phyloP scores from a whole-genome alignment of 2,113 vertebrate genomes.

The Chrysemys picta region DNA sequence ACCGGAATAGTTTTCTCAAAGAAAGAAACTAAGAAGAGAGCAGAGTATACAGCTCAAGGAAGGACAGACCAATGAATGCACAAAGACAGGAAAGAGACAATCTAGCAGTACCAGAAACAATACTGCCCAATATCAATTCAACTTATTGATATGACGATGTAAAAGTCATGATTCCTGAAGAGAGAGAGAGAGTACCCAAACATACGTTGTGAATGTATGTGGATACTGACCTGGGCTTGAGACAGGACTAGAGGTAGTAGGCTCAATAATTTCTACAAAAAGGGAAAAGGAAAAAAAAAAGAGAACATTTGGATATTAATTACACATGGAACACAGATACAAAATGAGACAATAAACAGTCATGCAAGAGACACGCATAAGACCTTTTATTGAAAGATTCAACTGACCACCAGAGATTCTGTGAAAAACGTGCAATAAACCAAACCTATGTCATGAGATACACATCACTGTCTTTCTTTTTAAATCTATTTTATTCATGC shows the following conservation, averaged over 20 bases:
- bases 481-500: fast-evolving
- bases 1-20: not conserved
- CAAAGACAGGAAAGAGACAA: constrained; percentile 74
- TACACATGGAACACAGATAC: constrained; percentile 86
- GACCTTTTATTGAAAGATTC: not conserved
- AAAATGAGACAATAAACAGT: constrained; percentile 83
- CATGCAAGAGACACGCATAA: constrained; percentile 77
- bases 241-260: constrained; percentile 97
- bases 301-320: constrained; percentile 95
- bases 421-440: not conserved
- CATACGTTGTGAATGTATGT: constrained; percentile 87
- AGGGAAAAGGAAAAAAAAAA: constrained; percentile 82
- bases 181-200: constrained; percentile 79
- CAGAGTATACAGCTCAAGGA: constrained; percentile 31
- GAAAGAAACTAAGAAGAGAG: not conserved
- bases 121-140: not conserved
- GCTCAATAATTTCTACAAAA: constrained; percentile 99
- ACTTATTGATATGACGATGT: constrained; percentile 6
- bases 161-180: constrained; percentile 25
- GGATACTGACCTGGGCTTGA: constrained; percentile 99
- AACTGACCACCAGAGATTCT: not conserved
- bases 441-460: not conserved
- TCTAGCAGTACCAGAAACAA: constrained; percentile 50
- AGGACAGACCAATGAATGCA: constrained; percentile 60
- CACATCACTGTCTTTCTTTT: not conserved